Evolutionary conservation across 2,888 invertebrate species (phyloP).

Genomic region (Pinctada fucata): DNA sequence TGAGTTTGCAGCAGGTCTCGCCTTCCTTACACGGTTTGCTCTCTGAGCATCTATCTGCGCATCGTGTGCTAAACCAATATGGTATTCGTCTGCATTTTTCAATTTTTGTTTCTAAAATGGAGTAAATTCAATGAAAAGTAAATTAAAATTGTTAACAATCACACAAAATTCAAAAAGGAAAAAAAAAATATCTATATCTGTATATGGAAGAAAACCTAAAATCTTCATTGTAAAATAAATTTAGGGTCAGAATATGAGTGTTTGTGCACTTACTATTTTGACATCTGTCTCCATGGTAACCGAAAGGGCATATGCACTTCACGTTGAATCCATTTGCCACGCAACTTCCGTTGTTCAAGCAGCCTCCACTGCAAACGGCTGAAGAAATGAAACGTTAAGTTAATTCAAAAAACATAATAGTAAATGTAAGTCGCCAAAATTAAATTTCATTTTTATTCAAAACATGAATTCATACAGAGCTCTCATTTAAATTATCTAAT

Average conservation of each 20-base stretch:
- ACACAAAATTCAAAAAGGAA: too few species aligned
- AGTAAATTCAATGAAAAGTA: not conserved
- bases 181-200: too few species aligned
- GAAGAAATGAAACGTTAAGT: not conserved
- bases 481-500: too few species aligned
- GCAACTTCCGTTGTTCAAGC: constrained; percentile 7
- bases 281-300: constrained; percentile 9
- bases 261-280: constrained; percentile 1
- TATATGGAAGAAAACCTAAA: too few species aligned
- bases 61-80: not conserved
- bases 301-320: not conserved
- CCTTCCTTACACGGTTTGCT: not conserved
- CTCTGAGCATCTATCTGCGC: not conserved
- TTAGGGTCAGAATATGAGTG: too few species aligned
- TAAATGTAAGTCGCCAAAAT: not conserved
- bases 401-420: not conserved
- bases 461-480: not conserved
- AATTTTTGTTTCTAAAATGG: not conserved
- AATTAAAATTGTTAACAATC: too few species aligned
- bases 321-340: not conserved
- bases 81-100: not conserved
- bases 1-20: constrained; percentile 4
- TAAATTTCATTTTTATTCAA: not conserved
- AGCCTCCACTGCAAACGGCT: constrained; percentile 15
- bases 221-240: too few species aligned